Percentiles rank a stretch among this genome's conserved stretches.
These are phyloP conservation scores for Apodemus sylvaticus DNA, from an alignment of 2,113 vertebrate species.

Conservation along the genomic window DNA sequence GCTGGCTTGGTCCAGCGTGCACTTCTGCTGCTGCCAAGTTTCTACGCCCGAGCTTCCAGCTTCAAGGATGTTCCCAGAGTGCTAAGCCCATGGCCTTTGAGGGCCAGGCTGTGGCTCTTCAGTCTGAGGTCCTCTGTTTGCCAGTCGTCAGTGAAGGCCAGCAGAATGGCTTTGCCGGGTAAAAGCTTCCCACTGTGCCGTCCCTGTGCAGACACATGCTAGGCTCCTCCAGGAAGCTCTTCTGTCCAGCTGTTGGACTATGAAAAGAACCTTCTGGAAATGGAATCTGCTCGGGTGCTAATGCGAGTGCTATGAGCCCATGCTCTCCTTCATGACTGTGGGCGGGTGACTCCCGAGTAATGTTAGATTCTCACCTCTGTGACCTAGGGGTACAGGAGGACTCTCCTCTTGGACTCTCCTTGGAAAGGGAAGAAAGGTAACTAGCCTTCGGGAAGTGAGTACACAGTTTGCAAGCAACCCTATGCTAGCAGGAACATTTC, in stretches of 20 bases:
- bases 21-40: neutral
- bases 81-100: neutral
- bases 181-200: neutral
- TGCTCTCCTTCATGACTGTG: no score
- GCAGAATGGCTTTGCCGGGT: no score
- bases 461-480: neutral
- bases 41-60: neutral
- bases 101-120: neutral
- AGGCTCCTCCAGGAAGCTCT: neutral
- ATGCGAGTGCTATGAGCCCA: neutral
- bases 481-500: neutral
- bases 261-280: slow-evolving; percentile 47
- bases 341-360: neutral
- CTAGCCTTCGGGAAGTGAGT: neutral
- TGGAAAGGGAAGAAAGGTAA: neutral
- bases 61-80: neutral
- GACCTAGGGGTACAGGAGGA: neutral
- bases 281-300: no score
- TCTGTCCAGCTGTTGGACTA: neutral
- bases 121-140: neutral
- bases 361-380: neutral
- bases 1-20: neutral
- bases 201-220: no score
- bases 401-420: neutral
- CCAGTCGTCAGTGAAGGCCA: neutral